These are phyloP conservation scores for Corythucha ciliata DNA, from an alignment of 2,888 invertebrate genomes.

Conservation along the genomic window DNA sequence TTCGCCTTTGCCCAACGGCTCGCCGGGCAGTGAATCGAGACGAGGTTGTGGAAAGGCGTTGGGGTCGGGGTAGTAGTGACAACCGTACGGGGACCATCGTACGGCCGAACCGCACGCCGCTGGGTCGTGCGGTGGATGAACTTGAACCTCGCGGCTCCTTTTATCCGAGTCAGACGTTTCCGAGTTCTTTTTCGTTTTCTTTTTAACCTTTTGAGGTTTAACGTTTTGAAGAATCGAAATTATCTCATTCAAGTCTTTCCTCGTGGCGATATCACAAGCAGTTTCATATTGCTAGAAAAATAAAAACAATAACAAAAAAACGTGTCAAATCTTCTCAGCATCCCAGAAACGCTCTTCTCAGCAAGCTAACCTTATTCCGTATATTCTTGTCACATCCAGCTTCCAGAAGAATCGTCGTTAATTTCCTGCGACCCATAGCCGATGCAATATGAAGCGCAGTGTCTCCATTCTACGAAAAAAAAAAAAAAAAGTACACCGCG, in stretches of 20 bases:
- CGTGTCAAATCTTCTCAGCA: neutral
- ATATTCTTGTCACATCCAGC: constrained; percentile 64
- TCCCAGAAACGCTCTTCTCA: neutral
- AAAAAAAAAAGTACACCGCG: constrained; percentile 3
- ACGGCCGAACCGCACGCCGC: constrained; percentile 28
- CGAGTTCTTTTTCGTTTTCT: constrained; percentile 26
- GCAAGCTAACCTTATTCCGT: constrained; percentile 55
- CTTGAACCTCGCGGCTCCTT: constrained; percentile 24
- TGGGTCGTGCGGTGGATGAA: constrained; percentile 25
- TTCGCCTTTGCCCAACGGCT: constrained; percentile 76
- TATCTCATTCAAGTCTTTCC: constrained; percentile 80
- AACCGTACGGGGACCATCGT: constrained; percentile 80
- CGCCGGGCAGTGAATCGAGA: constrained; percentile 73
- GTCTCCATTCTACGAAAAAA: constrained; percentile 66
- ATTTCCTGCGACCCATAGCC: constrained; percentile 84
- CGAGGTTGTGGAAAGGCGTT: constrained; percentile 77
- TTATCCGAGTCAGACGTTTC: constrained; percentile 31
- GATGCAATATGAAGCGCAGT: constrained; percentile 88
- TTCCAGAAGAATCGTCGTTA: constrained; percentile 81
- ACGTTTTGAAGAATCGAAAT: constrained; percentile 57
- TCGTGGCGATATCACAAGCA: constrained; percentile 75
- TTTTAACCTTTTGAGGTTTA: constrained; percentile 25
- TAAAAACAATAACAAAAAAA: constrained; percentile 3
- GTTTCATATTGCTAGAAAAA: constrained; percentile 65
- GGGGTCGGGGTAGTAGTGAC: constrained; percentile 80